Base-by-base conservation (phyloP, 2,888 invertebrate species). In the Amaurobius ferox region DNA sequence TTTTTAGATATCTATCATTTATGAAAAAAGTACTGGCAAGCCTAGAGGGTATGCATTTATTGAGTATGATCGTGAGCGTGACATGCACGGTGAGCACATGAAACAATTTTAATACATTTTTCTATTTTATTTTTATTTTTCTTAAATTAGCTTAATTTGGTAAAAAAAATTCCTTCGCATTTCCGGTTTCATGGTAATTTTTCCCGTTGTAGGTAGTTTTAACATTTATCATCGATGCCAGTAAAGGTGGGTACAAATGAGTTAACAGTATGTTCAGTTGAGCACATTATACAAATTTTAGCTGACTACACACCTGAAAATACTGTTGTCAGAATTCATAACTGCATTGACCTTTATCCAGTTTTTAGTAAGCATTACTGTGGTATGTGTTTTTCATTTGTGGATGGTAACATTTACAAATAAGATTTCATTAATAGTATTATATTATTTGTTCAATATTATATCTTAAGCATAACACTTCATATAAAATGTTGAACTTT, bases 11-110 rank as follows among this genome's bases (percentile, higher is more conserved):
- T 94, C 95, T 89, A 94, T 99, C 91, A 95, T 96, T 88, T 95
- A 95, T 91, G 97, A 97, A 92, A 95, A 94, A 89, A 94, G 95
- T 88, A 95, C 94, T 91, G 96, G 95, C 90, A 99, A 99, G 93
- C 99, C 98, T 11, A 94, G 99, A 89, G 99, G 99, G 88, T 99
- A 99, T 93, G 99, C 99, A 66, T 99, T 99, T 94, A 98, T 99
- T 90, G 99, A 99, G 92, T 99, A 98, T 93, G 98, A 99, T 92
- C 98, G 98, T 92, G 99, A 99, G 92, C 93, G 98, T 88, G 99
- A 99, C 92, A 99, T 99, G 99, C 99, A 99, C 93, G 97, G 98
- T 98, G 94, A 96, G 98, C 97, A 81, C 68, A 23, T 32, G 19
- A 66, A 26, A 32, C 28, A 35, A 19, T 39, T 16, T 28, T n/a